These are phyloP conservation scores for Nyctibius grandis DNA, from an alignment of 2,797 vertebrate genomes.

Conservation along the genomic window DNA sequence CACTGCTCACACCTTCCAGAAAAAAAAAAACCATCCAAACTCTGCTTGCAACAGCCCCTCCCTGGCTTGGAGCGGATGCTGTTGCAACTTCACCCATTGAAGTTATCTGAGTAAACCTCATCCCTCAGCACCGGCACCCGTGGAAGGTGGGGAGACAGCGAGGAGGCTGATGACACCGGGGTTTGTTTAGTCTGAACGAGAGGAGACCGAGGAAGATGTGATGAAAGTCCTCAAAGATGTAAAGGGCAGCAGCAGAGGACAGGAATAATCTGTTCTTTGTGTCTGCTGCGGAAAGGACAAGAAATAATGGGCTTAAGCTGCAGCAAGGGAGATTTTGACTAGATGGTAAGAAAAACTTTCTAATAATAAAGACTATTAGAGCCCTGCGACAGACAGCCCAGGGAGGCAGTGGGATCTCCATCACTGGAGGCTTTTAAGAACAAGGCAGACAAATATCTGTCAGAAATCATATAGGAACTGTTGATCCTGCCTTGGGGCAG, in stretches of 20 bases:
- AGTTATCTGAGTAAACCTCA: background rate
- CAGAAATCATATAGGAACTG: background rate
- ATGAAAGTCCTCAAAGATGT: background rate
- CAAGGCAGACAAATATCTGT: background rate
- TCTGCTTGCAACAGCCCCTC: background rate
- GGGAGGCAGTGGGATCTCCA: background rate
- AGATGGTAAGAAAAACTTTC: constrained; percentile 17
- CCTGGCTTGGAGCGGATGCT: background rate
- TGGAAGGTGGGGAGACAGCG: background rate
- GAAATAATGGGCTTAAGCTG: constrained; percentile 35
- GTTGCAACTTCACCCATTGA: background rate
- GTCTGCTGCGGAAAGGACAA: background rate
- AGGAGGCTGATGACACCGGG: background rate
- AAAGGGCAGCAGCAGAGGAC: background rate
- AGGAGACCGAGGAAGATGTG: background rate
- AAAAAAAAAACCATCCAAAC: background rate
- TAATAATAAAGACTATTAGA: constrained; percentile 18
- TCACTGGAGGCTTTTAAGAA: background rate
- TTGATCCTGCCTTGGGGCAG: background rate
- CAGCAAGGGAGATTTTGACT: constrained; percentile 7
- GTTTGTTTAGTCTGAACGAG: background rate
- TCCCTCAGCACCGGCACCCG: fast-evolving
- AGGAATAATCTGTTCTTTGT: constrained; percentile 18
- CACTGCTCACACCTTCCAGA: fast-evolving
- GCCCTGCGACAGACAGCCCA: background rate